Conservation (phyloP, 2,113 vertebrate genomes). For the Pluvianellus socialis region DNA sequence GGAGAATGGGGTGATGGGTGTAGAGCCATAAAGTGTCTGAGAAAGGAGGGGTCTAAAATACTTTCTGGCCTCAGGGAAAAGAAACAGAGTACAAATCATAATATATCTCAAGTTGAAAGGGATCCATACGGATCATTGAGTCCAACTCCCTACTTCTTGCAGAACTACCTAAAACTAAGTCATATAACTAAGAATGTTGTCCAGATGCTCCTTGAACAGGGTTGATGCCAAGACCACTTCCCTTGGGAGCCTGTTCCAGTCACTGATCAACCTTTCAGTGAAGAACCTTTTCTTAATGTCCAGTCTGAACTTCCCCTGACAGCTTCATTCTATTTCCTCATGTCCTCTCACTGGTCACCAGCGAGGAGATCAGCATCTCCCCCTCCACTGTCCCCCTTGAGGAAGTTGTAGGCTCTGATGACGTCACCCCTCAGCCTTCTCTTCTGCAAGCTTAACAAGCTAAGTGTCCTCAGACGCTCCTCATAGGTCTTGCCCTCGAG, state of each 20-base stretch:
- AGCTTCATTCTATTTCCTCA: neutral
- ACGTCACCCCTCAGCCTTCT: neutral
- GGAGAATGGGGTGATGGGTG: neutral
- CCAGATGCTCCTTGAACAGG: neutral
- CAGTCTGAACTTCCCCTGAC: neutral
- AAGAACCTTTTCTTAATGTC: neutral
- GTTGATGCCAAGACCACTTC: neutral
- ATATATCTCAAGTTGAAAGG: neutral
- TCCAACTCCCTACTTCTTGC: neutral
- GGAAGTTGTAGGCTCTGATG: neutral
- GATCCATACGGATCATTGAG: neutral
- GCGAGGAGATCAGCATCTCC: neutral
- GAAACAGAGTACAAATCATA: neutral
- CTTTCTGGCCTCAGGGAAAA: neutral
- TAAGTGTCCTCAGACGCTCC: neutral
- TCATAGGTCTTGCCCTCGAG: neutral
- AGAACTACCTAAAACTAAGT: neutral
- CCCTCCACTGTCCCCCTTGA: neutral
- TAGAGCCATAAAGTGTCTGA: neutral
- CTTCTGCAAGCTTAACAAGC: neutral
- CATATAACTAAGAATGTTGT: neutral
- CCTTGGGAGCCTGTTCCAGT: neutral
- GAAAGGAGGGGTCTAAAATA: neutral
- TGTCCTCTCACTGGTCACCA: neutral
- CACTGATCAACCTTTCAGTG: neutral